A percentile compares a stretch with the other conserved stretches of the same genome.
Conservation (phyloP, 2,888 invertebrate genomes). For the Nysson spinosus region DNA sequence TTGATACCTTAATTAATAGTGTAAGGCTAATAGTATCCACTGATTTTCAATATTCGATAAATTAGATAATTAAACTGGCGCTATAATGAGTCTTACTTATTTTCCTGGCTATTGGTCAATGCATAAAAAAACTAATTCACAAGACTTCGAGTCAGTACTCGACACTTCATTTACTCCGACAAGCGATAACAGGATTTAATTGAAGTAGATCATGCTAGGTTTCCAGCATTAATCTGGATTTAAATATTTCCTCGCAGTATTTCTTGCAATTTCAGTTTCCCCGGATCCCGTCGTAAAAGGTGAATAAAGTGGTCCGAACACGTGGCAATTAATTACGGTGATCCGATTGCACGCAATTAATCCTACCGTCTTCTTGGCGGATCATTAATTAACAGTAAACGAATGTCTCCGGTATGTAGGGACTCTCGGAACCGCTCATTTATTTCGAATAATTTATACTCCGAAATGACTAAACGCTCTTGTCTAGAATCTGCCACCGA, state of each 20-base stretch:
- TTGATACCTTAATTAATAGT: no score
- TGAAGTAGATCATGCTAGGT: no score
- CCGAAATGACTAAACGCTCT: slow-evolving; percentile 42
- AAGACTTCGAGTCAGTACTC: no score
- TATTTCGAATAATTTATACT: slow-evolving; percentile 62
- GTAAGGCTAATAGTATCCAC: no score
- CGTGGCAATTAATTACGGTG: slow-evolving; percentile 59
- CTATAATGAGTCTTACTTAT: no score
- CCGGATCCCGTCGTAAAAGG: slow-evolving; percentile 39
- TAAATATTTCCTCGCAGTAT: slow-evolving; percentile 43
- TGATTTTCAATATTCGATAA: no score
- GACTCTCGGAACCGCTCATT: slow-evolving; percentile 54
- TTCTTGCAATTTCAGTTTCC: slow-evolving; percentile 39
- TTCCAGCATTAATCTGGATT: slow-evolving; percentile 21
- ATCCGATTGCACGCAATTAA: slow-evolving; percentile 64
- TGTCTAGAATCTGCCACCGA: slow-evolving; percentile 9
- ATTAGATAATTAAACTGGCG: no score
- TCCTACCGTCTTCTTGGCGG: slow-evolving; percentile 56
- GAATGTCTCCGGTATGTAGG: slow-evolving; percentile 59
- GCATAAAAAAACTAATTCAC: no score
- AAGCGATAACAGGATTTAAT: no score
- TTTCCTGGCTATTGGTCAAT: no score
- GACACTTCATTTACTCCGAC: no score
- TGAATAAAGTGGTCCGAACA: slow-evolving; percentile 59
- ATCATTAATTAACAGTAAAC: slow-evolving; percentile 63